A percentile compares a stretch with the other conserved stretches of the same genome.
These are phyloP conservation scores for Ophthalmotilapia sp. DNA, from an alignment of 2,113 vertebrate species.

Conservation along the genomic window DNA sequence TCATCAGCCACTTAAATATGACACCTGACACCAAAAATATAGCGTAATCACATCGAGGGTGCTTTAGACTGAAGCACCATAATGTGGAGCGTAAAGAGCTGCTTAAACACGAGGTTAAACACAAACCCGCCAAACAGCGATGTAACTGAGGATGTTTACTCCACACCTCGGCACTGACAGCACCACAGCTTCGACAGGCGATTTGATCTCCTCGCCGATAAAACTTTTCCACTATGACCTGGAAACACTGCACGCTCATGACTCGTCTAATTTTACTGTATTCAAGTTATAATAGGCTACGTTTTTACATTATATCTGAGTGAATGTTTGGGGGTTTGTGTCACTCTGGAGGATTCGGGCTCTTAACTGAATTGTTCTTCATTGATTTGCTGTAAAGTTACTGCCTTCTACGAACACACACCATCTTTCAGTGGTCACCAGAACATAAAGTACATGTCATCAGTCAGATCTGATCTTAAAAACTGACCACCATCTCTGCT, in stretches of 20 bases:
- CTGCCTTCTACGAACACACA: not conserved
- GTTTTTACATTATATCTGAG: no score
- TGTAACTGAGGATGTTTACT: not conserved
- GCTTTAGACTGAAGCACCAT: not conserved
- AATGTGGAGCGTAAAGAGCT: not conserved
- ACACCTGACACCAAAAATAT: not conserved
- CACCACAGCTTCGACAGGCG: rapidly evolving
- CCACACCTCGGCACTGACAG: rapidly evolving
- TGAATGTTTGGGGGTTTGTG: not conserved
- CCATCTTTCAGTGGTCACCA: not conserved
- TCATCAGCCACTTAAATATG: not conserved
- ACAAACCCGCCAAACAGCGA: not conserved
- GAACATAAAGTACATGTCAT: not conserved
- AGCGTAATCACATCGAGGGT: not conserved
- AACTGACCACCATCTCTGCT: not conserved
- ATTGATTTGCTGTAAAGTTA: not conserved
- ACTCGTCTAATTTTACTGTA: not conserved
- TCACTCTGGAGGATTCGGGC: rapidly evolving
- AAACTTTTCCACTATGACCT: not conserved
- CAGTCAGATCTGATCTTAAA: not conserved
- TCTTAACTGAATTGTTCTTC: not conserved
- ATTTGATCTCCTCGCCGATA: not conserved
- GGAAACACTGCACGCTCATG: rapidly evolving
- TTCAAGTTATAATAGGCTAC: not conserved
- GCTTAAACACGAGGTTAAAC: not conserved